phyloP scores from a whole-genome alignment of 2,113 vertebrate species.

The Egretta garzetta region DNA sequence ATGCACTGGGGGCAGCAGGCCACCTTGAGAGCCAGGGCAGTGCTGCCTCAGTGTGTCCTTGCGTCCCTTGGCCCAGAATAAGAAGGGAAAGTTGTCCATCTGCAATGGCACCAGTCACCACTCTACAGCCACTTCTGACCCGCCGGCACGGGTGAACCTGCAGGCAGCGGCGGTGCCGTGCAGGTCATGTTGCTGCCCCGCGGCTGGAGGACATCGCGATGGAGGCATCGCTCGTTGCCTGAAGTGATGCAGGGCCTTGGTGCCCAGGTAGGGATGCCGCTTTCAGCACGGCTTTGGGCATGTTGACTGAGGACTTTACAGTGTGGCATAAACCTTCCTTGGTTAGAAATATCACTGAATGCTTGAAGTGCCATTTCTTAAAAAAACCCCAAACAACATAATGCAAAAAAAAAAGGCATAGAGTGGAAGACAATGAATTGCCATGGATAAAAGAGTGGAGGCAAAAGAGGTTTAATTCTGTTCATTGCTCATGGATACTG shows the following conservation, averaged over 20 bases:
- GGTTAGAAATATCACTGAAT: not conserved
- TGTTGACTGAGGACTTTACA: not conserved
- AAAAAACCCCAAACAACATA: no score
- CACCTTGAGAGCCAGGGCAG: not conserved
- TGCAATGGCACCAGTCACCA: not conserved
- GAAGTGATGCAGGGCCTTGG: not conserved
- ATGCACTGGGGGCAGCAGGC: not conserved
- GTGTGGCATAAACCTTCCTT: not conserved
- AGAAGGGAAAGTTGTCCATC: not conserved
- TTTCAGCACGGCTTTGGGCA: not conserved
- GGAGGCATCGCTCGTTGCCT: not conserved
- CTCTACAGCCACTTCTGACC: fast-evolving
- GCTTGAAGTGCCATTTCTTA: not conserved
- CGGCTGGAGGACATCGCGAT: not conserved
- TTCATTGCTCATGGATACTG: not conserved
- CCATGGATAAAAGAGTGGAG: not conserved
- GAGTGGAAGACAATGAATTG: not conserved
- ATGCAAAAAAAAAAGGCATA: not conserved
- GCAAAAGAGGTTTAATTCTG: not conserved
- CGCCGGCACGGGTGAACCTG: not conserved
- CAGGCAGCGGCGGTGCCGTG: fast-evolving
- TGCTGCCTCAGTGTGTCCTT: not conserved
- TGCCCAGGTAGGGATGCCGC: not conserved
- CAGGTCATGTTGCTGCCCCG: fast-evolving
- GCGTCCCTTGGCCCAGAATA: not conserved